These are phyloP conservation scores for Triops longicaudatus DNA, from an alignment of 1,140 invertebrate species.

Conservation along the genomic window DNA sequence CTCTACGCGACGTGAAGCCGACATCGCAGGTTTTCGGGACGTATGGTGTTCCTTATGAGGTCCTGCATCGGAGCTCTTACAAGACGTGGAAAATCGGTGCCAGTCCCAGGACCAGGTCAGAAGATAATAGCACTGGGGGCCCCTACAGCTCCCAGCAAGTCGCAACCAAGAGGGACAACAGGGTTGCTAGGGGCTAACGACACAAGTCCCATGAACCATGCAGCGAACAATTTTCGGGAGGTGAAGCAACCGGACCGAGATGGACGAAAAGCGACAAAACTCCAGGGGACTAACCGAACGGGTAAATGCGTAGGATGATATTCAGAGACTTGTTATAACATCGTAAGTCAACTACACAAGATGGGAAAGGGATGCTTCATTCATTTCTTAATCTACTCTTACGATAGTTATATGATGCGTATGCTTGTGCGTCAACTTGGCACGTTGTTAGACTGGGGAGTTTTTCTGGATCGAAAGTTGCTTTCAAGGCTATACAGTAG, in stretches of 20 bases:
- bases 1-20: slow-evolving; percentile 13
- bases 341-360: neutral
- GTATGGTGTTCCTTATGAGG: neutral
- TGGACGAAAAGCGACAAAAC: neutral
- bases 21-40: slow-evolving; percentile 1
- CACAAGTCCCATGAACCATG: neutral
- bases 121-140: neutral
- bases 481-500: too few species aligned
- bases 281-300: neutral
- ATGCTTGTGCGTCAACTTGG: too few species aligned
- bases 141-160: neutral
- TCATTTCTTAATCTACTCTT: too few species aligned
- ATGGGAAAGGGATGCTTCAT: too few species aligned
- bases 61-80: neutral
- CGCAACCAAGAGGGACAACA: neutral
- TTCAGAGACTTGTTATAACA: neutral
- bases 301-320: neutral
- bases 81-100: neutral
- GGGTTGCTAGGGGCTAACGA: slow-evolving; percentile 1
- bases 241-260: neutral
- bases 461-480: too few species aligned
- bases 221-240: neutral
- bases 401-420: too few species aligned
- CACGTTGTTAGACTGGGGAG: too few species aligned
- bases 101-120: slow-evolving; percentile 3